phyloP scores from a whole-genome alignment of 2,797 vertebrate species.

The Rousettus madagascariensis region DNA sequence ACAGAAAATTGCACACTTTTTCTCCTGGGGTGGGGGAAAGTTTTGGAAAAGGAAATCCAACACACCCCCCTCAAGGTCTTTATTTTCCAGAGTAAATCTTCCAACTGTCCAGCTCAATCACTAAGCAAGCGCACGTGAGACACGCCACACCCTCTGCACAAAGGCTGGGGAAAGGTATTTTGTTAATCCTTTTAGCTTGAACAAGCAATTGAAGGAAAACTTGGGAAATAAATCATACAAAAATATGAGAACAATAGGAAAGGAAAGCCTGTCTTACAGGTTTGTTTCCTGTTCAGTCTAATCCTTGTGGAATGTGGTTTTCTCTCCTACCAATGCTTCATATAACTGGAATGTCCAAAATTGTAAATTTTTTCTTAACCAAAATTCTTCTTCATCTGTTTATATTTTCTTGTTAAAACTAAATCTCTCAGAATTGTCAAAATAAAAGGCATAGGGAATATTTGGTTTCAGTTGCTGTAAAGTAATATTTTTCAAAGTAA shows the following conservation, averaged over 20 bases:
- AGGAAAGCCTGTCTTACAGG: slow-evolving; percentile 71
- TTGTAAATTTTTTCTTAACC: slow-evolving; percentile 15
- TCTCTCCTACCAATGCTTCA: slow-evolving; percentile 63
- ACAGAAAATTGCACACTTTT: background rate
- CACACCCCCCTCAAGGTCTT: slow-evolving; percentile 41
- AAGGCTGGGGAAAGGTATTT: slow-evolving; percentile 41
- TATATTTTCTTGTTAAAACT: background rate
- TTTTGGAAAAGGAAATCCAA: slow-evolving; percentile 64
- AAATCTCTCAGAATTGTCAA: slow-evolving; percentile 1
- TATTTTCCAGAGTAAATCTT: slow-evolving; percentile 73
- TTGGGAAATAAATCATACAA: slow-evolving; percentile 69
- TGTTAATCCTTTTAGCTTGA: slow-evolving; percentile 72
- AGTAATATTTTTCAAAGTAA: slow-evolving; percentile 27
- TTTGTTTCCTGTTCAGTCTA: slow-evolving; percentile 70
- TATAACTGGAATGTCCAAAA: slow-evolving; percentile 62
- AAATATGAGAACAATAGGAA: slow-evolving; percentile 77
- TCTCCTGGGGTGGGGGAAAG: background rate
- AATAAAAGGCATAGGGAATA: background rate
- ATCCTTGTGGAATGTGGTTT: slow-evolving; percentile 63
- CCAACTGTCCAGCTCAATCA: slow-evolving; percentile 19
- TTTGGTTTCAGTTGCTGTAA: background rate
- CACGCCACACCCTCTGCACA: background rate
- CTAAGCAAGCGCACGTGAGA: slow-evolving; percentile 32
- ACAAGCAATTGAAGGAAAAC: slow-evolving; percentile 56
- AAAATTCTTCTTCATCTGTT: background rate